Percentiles rank a stretch among this genome's conserved stretches.
Conservation (phyloP, 2,888 invertebrate species). For the Cephus runcator region DNA sequence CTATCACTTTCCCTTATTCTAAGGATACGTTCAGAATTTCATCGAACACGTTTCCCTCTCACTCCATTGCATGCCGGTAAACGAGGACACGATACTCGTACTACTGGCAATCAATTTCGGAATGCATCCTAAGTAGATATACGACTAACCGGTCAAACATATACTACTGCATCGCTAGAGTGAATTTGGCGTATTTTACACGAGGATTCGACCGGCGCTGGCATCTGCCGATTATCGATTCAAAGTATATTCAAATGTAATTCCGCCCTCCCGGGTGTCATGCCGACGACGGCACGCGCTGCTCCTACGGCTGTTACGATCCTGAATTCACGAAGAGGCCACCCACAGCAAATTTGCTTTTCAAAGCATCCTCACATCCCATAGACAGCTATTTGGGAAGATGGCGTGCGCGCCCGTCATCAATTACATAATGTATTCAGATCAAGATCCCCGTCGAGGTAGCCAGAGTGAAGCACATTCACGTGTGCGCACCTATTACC, state of each 20-base stretch:
- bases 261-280: constrained; percentile 28
- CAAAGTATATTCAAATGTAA: constrained; percentile 46
- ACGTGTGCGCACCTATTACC: neutral
- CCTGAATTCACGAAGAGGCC: constrained; percentile 23
- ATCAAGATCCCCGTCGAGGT: constrained; percentile 21
- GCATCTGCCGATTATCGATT: constrained; percentile 36
- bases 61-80: too few relatives aligned
- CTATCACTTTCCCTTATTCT: neutral
- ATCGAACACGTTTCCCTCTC: too few relatives aligned
- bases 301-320: neutral
- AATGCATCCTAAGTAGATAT: neutral
- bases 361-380: constrained; percentile 18
- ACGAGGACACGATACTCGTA: too few relatives aligned
- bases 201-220: constrained; percentile 4
- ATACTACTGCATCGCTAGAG: neutral
- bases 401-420: constrained; percentile 21
- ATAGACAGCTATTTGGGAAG: neutral
- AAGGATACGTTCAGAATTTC: too few relatives aligned
- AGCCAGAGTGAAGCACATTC: neutral
- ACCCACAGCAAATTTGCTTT: constrained; percentile 38
- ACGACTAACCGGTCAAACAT: neutral
- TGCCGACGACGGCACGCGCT: constrained; percentile 9
- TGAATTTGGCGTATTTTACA: constrained; percentile 20
- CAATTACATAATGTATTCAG: constrained; percentile 46
- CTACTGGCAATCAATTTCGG: too few relatives aligned